Evolutionary conservation across 2,113 vertebrate species (phyloP).

Genomic region (Nansenia antarctica): DNA sequence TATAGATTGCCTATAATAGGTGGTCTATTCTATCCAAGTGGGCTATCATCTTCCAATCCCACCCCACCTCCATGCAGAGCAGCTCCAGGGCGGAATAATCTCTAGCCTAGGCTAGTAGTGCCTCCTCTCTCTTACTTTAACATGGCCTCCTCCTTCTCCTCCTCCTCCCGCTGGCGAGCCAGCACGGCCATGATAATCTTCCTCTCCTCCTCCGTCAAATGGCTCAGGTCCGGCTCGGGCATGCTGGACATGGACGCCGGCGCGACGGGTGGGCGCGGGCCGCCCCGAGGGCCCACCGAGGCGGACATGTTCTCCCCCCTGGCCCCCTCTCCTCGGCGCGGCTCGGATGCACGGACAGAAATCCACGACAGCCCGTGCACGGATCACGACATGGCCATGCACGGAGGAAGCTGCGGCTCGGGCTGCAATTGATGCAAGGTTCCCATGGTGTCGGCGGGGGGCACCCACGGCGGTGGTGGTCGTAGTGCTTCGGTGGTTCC

Average conservation of each 20-base stretch:
- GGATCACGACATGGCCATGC: conserved; percentile 88
- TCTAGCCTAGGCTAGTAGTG: too few relatives aligned
- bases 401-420: conserved; percentile 73
- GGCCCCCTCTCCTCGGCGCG: conserved; percentile 63
- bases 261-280: conserved; percentile 89
- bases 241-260: conserved; percentile 91
- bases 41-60: background rate
- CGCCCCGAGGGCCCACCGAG: conserved; percentile 90
- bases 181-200: conserved; percentile 99
- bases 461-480: conserved; percentile 71
- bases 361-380: conserved; percentile 75
- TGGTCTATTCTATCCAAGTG: too few relatives aligned
- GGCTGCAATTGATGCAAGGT: conserved; percentile 76
- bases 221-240: conserved; percentile 97
- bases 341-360: conserved; percentile 77
- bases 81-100: background rate
- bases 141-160: conserved; percentile 97
- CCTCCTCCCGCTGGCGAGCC: conserved; percentile 95
- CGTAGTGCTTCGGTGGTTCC: conserved; percentile 59
- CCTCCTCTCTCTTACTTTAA: conserved; percentile 86
- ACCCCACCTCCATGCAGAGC: background rate
- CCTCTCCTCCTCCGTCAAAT: conserved; percentile 98
- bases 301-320: conserved; percentile 84
- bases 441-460: conserved; percentile 85
- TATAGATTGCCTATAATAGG: background rate